phyloP scores from a whole-genome alignment of 2,113 vertebrate genomes.

The Neolamprologus longior region DNA sequence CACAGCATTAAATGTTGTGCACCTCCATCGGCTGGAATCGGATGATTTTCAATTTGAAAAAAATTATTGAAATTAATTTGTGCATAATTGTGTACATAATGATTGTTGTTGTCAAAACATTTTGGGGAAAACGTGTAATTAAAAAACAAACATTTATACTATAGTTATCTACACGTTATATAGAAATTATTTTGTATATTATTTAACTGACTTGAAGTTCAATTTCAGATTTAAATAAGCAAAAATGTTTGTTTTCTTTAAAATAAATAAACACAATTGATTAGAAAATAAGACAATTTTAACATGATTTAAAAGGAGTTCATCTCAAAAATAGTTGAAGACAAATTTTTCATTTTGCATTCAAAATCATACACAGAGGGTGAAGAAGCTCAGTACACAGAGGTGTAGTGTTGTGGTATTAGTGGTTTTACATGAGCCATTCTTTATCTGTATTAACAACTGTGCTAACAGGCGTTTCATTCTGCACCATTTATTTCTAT shows the following conservation, averaged over 20 bases:
- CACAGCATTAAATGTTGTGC: accelerated
- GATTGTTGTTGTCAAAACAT: background rate
- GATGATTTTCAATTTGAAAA: background rate
- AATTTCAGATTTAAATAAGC: background rate
- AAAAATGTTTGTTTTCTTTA: background rate
- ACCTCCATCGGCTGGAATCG: background rate
- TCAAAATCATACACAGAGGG: background rate
- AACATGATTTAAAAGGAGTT: background rate
- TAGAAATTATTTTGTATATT: background rate
- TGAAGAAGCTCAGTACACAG: background rate
- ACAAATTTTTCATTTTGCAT: background rate
- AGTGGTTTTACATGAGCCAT: background rate
- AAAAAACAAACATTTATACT: background rate
- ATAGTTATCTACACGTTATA: background rate
- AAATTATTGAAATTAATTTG: background rate
- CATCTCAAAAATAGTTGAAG: background rate
- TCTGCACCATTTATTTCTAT: background rate
- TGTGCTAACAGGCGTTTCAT: background rate
- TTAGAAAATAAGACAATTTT: background rate
- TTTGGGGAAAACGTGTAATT: background rate
- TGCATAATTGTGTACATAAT: background rate
- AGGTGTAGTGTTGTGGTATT: background rate
- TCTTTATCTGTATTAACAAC: background rate
- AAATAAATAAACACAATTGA: background rate
- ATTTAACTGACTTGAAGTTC: background rate